Evolutionary conservation across 2,797 vertebrate species (phyloP).

Genomic region (Scolopax rusticola): DNA sequence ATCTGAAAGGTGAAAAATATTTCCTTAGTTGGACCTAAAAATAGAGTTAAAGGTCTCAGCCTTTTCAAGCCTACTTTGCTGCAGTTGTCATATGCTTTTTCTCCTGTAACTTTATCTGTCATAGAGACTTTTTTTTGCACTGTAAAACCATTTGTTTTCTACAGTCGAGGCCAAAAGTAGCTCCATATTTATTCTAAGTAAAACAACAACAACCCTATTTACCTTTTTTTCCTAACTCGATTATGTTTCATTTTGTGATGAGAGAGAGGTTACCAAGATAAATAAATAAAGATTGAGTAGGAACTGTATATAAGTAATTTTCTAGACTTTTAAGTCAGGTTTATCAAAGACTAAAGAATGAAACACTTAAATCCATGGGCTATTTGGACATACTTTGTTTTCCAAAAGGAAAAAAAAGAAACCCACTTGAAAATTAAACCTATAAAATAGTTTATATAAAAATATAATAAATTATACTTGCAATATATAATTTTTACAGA

Average conservation of each 20-base stretch:
- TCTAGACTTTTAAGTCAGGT: neutral
- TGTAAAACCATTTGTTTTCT: neutral
- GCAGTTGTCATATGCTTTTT: neutral
- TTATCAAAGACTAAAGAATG: neutral
- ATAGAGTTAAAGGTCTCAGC: neutral
- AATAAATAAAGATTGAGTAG: neutral
- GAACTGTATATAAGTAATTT: neutral
- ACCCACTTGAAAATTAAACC: neutral
- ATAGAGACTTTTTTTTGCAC: neutral
- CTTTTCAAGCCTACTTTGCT: neutral
- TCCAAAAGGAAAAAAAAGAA: neutral
- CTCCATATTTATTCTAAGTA: neutral
- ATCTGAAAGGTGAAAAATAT: neutral
- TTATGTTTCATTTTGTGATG: neutral
- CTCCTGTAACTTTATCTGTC: neutral
- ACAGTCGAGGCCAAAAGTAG: neutral
- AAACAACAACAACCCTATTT: neutral
- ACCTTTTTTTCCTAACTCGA: neutral
- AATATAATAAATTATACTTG: neutral
- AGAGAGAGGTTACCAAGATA: neutral
- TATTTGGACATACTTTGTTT: neutral
- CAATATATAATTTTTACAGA: neutral
- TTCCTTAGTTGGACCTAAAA: neutral
- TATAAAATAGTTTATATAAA: neutral
- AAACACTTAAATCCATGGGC: neutral